Percentiles rank a stretch among this genome's conserved stretches.
phyloP scores from a whole-genome alignment of 2,797 vertebrate species.

The Sebastes aleutianus region DNA sequence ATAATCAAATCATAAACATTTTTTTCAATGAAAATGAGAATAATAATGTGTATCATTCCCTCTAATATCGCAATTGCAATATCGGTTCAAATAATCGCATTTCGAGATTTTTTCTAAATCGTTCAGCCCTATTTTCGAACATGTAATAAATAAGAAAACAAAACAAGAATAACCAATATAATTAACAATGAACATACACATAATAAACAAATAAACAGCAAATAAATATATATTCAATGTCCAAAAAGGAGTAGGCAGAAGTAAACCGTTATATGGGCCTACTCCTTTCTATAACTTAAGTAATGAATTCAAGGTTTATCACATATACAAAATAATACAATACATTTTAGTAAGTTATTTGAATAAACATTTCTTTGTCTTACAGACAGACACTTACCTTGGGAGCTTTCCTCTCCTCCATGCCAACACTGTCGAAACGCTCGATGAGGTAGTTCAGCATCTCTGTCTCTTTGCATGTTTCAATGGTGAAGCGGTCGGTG shows the following conservation, averaged over 20 bases:
- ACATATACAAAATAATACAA: neutral
- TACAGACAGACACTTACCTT: constrained; percentile 82
- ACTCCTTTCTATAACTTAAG: neutral
- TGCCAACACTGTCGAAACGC: constrained; percentile 99
- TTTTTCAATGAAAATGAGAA: too few species aligned
- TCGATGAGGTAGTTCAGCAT: constrained; percentile 99
- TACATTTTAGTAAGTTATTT: neutral
- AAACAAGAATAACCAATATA: neutral
- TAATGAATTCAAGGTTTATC: neutral
- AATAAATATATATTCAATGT: neutral
- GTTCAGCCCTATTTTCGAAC: too few species aligned
- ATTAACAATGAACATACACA: neutral
- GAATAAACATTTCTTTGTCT: neutral
- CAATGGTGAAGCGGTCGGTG: constrained; percentile 97
- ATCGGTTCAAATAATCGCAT: too few species aligned
- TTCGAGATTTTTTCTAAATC: too few species aligned
- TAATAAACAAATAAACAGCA: neutral
- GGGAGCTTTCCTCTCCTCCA: constrained; percentile 98
- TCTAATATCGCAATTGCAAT: too few species aligned
- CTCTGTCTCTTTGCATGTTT: constrained; percentile 97
- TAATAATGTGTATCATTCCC: too few species aligned
- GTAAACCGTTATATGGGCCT: neutral
- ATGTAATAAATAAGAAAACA: neutral
- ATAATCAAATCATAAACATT: too few species aligned
- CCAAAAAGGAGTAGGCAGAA: neutral